Conservation (phyloP, 2,113 vertebrate genomes). For the Origma solitaria region DNA sequence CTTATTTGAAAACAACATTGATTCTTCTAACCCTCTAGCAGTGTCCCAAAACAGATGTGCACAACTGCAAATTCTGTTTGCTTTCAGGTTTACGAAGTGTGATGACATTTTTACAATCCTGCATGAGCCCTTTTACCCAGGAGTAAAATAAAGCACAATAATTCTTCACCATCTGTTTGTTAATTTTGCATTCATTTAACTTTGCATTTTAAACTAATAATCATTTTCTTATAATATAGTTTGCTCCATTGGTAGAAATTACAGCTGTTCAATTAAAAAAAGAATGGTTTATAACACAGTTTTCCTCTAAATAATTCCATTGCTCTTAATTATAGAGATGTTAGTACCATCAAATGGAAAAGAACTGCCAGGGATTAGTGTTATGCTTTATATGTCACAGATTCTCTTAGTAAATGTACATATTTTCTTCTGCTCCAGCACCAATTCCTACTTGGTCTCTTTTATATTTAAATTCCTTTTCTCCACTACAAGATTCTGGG, state of each 20-base stretch:
- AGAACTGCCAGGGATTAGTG: neutral
- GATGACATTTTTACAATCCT: slow-evolving; percentile 74
- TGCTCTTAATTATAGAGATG: slow-evolving; percentile 57
- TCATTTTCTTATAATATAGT: slow-evolving; percentile 63
- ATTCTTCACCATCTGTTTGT: slow-evolving; percentile 74
- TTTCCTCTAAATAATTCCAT: slow-evolving; percentile 48
- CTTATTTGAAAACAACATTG: slow-evolving; percentile 67
- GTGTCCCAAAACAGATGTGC: slow-evolving; percentile 73
- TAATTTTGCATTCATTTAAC: slow-evolving; percentile 74
- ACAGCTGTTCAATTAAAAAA: slow-evolving; percentile 60
- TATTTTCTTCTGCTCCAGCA: slow-evolving; percentile 7
- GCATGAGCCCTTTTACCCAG: slow-evolving; percentile 58
- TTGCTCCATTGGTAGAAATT: slow-evolving; percentile 56
- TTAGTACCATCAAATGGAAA: slow-evolving; percentile 21
- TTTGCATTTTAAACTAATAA: slow-evolving; percentile 70
- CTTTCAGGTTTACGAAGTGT: slow-evolving; percentile 74
- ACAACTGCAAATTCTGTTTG: slow-evolving; percentile 71
- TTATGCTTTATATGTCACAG: neutral
- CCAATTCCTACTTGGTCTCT: neutral
- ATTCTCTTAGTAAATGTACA: neutral
- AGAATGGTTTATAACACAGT: slow-evolving; percentile 34
- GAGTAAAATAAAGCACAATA: slow-evolving; percentile 66
- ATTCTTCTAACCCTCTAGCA: slow-evolving; percentile 68
- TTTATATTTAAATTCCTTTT: neutral
- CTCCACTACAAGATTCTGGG: neutral